Evolutionary conservation across 2,797 vertebrate species (phyloP), one percentile per base, ranked within the genome.

Genomic region (Rhinophrynus dorsalis): DNA sequence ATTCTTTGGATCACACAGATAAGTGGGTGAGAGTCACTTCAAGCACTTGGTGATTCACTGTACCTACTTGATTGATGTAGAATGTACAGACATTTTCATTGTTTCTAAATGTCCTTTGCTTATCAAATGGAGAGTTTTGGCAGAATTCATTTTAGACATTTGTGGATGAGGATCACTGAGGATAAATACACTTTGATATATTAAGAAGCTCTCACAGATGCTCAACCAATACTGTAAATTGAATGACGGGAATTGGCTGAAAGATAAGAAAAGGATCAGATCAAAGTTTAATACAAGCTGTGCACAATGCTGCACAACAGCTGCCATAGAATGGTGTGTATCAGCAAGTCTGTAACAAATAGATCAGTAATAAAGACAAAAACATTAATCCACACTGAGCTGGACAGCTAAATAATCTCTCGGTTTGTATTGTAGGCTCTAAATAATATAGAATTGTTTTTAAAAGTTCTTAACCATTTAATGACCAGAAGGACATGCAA

Each of bases 251-350:
- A 73, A 60, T 73, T 73, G 55, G 55, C 55, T 54, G 20, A 50
- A 51, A 50, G 45, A 60, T 37, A n/a, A 32, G 52, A 65, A 50
- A 38, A 61, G 61, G 68, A 65, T 51, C 52, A 58, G 69, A 72
- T 73, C 69, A 73, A 58, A 65, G 62, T 35, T 65, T 52, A 21
- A 54, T 45, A 51, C 69, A 66, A 66, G 69, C 69, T 73, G 69
- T 60, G 62, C 37, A 18, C 24, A 42, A 52, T 66, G 17, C 55
- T 6, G 18, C 38, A n/a, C 21, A 42, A 35, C 55, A 66, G 55
- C 69, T 73, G 62, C 30, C 47, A 20, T 32, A 27, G 30, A 18
- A 37, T 51, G 68, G 54, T 38, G 26, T 65, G 61, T 40, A 48
- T 33, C 54, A 62, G 55, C 69, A 52, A 59, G 55, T 73, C 17